phyloP scores from a whole-genome alignment of 2,113 vertebrate species.

The Phalacrocorax carbo region DNA sequence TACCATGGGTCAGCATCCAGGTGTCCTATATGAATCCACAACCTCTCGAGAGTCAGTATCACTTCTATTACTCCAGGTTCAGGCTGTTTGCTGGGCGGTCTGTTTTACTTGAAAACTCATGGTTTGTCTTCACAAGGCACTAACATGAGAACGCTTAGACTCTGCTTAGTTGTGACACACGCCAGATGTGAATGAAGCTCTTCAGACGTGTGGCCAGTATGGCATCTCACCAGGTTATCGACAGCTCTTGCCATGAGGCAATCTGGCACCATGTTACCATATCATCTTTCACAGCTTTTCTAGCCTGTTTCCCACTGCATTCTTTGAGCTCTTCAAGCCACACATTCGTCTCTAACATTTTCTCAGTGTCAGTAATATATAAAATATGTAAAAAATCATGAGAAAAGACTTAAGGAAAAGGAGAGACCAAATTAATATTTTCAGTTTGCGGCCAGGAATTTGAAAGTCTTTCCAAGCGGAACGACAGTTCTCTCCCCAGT shows the following conservation, averaged over 20 bases:
- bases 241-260: background rate
- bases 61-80: background rate
- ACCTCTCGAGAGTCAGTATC: background rate
- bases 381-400: background rate
- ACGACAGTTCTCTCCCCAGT: background rate
- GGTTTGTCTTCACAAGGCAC: background rate
- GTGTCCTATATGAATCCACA: background rate
- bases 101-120: background rate
- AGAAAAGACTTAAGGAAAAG: background rate
- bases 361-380: background rate
- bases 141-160: background rate
- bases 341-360: background rate
- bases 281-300: background rate
- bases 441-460: background rate
- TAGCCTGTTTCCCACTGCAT: background rate
- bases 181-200: background rate
- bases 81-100: background rate
- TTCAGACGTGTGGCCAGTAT: background rate
- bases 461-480: background rate
- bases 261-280: background rate
- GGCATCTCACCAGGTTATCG: background rate
- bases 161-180: background rate
- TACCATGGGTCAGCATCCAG: rapidly evolving
- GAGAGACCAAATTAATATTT: background rate
- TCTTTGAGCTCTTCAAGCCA: background rate